Base-by-base conservation (phyloP, 2,797 vertebrate genomes). In the Acrossocheilus wenchowensis region DNA sequence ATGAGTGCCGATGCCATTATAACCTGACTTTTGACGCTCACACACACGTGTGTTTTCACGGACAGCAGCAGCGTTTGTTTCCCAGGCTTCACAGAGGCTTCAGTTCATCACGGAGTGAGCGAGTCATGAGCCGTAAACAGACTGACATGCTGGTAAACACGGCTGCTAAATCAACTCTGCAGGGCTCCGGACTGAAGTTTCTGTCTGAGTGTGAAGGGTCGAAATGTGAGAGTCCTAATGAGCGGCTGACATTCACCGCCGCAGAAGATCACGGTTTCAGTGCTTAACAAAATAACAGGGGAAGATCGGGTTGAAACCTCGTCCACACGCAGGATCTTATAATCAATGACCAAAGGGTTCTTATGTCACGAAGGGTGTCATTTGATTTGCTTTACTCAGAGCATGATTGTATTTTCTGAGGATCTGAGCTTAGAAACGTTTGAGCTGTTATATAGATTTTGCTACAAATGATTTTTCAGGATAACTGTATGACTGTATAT, bases 191-290 rank as follows among this genome's bases (percentile, higher is more conserved):
- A 80, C 57, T 45, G 36, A 48, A 39, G 26, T 43, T 41, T 52
- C 73, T 48, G 34, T 85, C 8, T n/a, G 62, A 75, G 12, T n/a
- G 14, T 34, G 82, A 77, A 81, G 85, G 84, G 54, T 79, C 64
- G 75, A 73, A 84, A 83, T 84, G 66, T 85, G 79, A 73, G 83
- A 50, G 83, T 85, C 41, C 83, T 89, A 88, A 89, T 83, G 86
- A 89, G 82, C 73, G 69, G 86, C 83, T 89, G 88, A 90, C 86
- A 89, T 89, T 90, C 11, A 89, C 82, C 84, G 78, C 72, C 57
- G 54, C 54, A 84, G 69, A 80, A 72, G 80, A 89, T 90, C 84
- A 89, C 75, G 83, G 87, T 81, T 84, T 82, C n/a, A 64, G 71
- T 57, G 15, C 54, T 43, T 90, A 52, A 50, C 52, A 79, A 82